These are phyloP conservation scores for Mormoops blainvillei DNA, from an alignment of 2,113 vertebrate genomes.

Conservation along the genomic window DNA sequence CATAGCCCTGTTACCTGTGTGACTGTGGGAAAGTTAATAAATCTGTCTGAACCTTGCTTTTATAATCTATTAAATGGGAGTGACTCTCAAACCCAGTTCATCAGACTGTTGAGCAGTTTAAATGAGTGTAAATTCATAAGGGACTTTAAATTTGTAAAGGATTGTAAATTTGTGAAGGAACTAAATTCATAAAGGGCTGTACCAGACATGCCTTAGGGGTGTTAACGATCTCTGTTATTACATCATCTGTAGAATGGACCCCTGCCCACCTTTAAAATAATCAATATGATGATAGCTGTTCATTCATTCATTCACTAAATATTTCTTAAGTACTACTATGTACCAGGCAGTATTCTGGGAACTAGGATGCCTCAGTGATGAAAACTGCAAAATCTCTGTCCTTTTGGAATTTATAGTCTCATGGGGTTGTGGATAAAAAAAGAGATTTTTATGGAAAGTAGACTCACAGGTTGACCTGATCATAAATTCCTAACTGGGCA, in stretches of 20 bases:
- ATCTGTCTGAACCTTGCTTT: background rate
- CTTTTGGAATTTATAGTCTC: background rate
- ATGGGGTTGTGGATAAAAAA: background rate
- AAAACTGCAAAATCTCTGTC: background rate
- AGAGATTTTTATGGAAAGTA: background rate
- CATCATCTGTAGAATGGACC: background rate
- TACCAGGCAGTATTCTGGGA: background rate
- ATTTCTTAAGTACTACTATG: background rate
- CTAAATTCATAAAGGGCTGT: background rate
- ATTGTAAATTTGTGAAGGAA: background rate
- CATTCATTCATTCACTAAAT: background rate
- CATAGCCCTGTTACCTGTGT: background rate
- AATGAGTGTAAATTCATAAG: background rate
- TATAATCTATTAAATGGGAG: background rate
- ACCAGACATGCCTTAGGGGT: background rate
- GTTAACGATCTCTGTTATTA: background rate
- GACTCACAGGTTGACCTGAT: background rate
- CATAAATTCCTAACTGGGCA: background rate
- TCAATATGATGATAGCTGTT: background rate
- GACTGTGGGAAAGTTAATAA: background rate
- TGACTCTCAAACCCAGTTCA: background rate
- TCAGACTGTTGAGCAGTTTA: background rate
- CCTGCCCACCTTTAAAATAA: background rate
- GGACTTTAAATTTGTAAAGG: background rate
- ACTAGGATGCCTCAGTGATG: too few species aligned